phyloP scores from a whole-genome alignment of 2,113 vertebrate species.

The Poecile atricapillus region DNA sequence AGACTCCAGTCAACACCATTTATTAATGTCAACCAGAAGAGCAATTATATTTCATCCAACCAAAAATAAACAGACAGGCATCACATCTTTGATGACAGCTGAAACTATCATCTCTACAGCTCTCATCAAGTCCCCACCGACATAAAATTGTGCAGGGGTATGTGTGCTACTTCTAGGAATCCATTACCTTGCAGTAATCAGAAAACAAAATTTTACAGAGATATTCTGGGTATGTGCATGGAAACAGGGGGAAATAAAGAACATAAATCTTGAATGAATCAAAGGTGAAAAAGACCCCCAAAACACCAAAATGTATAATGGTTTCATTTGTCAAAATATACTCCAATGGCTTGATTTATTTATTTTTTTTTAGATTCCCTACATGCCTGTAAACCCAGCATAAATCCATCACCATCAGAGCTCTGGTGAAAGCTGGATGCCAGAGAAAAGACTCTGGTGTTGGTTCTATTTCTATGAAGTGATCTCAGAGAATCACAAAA shows the following conservation, averaged over 20 bases:
- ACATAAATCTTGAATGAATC: background rate
- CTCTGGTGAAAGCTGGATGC: background rate
- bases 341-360: background rate
- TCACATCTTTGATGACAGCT: constrained; percentile 35
- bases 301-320: background rate
- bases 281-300: background rate
- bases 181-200: background rate
- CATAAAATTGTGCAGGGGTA: background rate
- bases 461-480: background rate
- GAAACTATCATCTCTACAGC: background rate
- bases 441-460: background rate
- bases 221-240: background rate
- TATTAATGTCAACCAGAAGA: constrained; percentile 69
- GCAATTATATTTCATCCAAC: constrained; percentile 67
- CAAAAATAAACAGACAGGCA: constrained; percentile 62
- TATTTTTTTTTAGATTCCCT: background rate
- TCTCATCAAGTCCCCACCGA: background rate
- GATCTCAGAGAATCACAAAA: background rate
- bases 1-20: constrained; percentile 60
- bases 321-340: background rate
- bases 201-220: background rate
- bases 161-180: background rate
- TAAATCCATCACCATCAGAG: background rate
- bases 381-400: background rate
- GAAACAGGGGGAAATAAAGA: background rate